Base-by-base conservation (phyloP, 2,797 vertebrate species). In the Spinus pinus region DNA sequence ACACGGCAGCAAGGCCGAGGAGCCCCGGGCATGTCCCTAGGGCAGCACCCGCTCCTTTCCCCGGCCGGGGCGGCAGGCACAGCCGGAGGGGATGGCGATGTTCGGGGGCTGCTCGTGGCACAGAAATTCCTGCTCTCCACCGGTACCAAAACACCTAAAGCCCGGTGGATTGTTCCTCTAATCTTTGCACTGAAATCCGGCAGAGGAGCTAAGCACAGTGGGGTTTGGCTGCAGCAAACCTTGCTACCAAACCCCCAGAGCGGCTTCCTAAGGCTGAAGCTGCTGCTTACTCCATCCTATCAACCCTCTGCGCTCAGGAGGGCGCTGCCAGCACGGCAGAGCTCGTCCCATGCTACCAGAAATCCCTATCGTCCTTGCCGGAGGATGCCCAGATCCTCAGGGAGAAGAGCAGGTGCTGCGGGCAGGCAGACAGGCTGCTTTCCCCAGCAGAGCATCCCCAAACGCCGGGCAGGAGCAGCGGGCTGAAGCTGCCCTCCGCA, bases 401-500 rank as follows among this genome's bases (percentile, higher is more conserved):
- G 47, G 51, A 42, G 54, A 14, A 44, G 31, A 8, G 2, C 28
- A 24, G 33, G 4, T 1, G 28, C 23, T n/a, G 42, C 12, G 1
- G 2, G 64, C 57, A 50, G 53, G 2, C 47, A 50, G 53, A 2
- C 47, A 4, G 65, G 41, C 24, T 47, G 60, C 65, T 62, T 30
- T 39, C 20, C 62, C 22, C 57, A 9, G 41, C 30, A 6, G 28
- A 15, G 60, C 69, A 17, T 35, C 44, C 19, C n/a, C 25, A 6
- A 8, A 13, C 0, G 54, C 12, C 47, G 4, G 16, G 31, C n/a
- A 5, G 1, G 12, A 84, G 3, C 66, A 3, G 51, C 14, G 31
- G 74, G 86, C 25, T 2, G 11, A 15, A 80, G 92, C 73, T 61
- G 93, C 95, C 94, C 92, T 42, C 96, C 46, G 3, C 60, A 5